These are phyloP conservation scores for Scartelaos histophorus DNA, from an alignment of 2,113 vertebrate species.

Conservation along the genomic window DNA sequence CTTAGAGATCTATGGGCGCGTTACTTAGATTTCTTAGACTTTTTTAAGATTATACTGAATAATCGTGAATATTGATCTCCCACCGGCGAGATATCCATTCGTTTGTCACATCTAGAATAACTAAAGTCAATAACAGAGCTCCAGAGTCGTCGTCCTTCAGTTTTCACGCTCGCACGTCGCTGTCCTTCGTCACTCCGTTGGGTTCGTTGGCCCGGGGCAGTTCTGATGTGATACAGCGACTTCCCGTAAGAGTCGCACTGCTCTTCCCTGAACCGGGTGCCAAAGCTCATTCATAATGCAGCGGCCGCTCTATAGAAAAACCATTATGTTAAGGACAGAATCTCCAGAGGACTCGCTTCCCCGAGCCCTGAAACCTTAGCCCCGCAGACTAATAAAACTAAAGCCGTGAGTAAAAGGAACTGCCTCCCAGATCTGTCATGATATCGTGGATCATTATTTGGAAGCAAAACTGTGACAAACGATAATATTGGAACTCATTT, in stretches of 20 bases:
- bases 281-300: conserved; percentile 78
- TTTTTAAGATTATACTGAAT: no score
- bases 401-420: conserved; percentile 6
- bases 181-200: no score
- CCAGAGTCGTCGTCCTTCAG: conserved; percentile 23
- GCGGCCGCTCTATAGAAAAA: conserved; percentile 62
- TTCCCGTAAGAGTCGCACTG: conserved; percentile 72
- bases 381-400: conserved; percentile 34
- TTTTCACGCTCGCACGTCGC: no score
- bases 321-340: conserved; percentile 66
- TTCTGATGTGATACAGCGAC: conserved; percentile 70
- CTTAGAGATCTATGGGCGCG: no score
- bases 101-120: not conserved
- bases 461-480: no score
- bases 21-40: no score
- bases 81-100: no score
- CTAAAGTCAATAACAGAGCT: not conserved
- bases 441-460: no score
- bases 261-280: conserved; percentile 72
- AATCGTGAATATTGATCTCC: no score
- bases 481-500: no score
- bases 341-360: conserved; percentile 51
- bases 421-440: no score
- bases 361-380: conserved; percentile 54
- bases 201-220: conserved; percentile 56